phyloP scores from a whole-genome alignment of 2,888 invertebrate genomes.

The Tromatobia lineatoria region DNA sequence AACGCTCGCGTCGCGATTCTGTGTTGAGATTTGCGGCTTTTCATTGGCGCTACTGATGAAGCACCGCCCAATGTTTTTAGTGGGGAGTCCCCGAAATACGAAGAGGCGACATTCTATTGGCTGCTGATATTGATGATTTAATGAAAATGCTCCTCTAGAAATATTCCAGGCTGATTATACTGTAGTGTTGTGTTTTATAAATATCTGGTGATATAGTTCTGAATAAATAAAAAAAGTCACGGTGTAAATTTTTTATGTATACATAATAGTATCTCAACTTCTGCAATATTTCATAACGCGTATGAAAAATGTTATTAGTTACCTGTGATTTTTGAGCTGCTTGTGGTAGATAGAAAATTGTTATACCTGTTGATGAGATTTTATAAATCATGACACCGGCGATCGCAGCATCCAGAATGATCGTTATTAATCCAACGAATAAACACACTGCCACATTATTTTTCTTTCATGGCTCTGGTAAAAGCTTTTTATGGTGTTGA shows the following conservation, averaged over 20 bases:
- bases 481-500: not conserved
- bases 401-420: conserved; percentile 69
- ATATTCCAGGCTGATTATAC: not conserved
- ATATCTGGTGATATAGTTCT: not conserved
- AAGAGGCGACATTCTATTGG: not conserved
- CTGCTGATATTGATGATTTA: not conserved
- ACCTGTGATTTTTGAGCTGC: not conserved
- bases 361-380: not conserved
- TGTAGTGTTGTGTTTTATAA: not conserved
- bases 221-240: not conserved
- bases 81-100: no score
- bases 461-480: conserved; percentile 91
- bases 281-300: not conserved
- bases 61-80: no score
- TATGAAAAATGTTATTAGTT: not conserved
- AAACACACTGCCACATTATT: conserved; percentile 89
- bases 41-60: not conserved
- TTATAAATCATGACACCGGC: conserved; percentile 70
- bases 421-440: conserved; percentile 84
- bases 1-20: not conserved
- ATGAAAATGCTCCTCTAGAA: not conserved
- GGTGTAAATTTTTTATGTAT: not conserved
- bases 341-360: not conserved
- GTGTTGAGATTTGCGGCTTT: not conserved
- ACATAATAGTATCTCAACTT: not conserved